phyloP scores from a whole-genome alignment of 2,797 vertebrate genomes.

The Peromyscus aztecus region DNA sequence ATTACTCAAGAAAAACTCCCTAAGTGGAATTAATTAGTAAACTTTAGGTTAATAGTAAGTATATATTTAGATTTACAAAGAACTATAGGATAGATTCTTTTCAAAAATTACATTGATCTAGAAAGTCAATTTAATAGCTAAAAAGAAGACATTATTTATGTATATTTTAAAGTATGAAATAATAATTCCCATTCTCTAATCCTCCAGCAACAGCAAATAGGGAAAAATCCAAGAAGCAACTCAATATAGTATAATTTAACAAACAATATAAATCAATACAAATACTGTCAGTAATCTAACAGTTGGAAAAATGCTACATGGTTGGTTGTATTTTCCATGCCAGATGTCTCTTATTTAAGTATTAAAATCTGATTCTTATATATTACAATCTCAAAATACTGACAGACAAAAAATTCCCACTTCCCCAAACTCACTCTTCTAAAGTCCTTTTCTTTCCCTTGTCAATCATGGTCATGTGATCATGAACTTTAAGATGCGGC shows the following conservation, averaged over 20 bases:
- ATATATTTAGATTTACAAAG: constrained; percentile 62
- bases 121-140: constrained; percentile 48
- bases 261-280: constrained; percentile 67
- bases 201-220: constrained; percentile 14
- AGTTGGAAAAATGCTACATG: not conserved
- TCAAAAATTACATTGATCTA: constrained; percentile 52
- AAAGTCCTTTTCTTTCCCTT: constrained; percentile 94
- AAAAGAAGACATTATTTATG: constrained; percentile 29
- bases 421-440: constrained; percentile 93
- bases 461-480: constrained; percentile 94
- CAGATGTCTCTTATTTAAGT: constrained; percentile 28
- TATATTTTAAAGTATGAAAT: constrained; percentile 52
- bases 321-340: constrained; percentile 22
- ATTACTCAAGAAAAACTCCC: constrained; percentile 45
- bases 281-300: constrained; percentile 10
- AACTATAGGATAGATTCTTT: constrained; percentile 37
- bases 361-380: constrained; percentile 69
- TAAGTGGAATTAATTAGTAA: constrained; percentile 51
- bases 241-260: constrained; percentile 39
- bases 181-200: not conserved
- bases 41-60: constrained; percentile 47
- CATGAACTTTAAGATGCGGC: constrained; percentile 92
- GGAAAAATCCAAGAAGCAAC: constrained; percentile 43
- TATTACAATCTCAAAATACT: constrained; percentile 66
- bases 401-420: not conserved